phyloP scores from a whole-genome alignment of 2,888 invertebrate genomes.

The Phaedon cochleariae region DNA sequence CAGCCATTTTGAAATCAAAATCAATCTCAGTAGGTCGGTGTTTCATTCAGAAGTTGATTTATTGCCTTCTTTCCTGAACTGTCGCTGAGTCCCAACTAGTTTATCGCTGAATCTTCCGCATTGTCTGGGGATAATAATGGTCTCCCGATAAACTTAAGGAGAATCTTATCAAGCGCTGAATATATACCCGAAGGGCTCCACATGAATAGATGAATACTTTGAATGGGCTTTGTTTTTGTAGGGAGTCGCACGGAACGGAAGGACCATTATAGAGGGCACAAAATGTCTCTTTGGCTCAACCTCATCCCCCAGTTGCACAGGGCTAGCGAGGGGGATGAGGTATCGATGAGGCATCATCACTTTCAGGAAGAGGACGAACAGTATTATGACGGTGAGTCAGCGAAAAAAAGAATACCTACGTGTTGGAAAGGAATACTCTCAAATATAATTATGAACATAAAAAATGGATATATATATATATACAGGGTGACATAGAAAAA shows the following conservation, averaged over 20 bases:
- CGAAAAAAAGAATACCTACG: neutral
- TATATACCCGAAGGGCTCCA: neutral
- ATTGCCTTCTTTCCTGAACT: too few species aligned
- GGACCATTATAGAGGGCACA: constrained; percentile 92
- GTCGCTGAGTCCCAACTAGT: neutral
- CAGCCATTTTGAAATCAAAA: too few species aligned
- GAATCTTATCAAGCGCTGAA: neutral
- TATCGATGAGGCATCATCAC: constrained; percentile 88
- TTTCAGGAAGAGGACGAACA: constrained; percentile 82
- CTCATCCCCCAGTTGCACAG: constrained; percentile 86
- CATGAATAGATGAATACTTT: constrained; percentile 2
- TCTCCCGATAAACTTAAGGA: neutral
- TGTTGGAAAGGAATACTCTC: too few species aligned
- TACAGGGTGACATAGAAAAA: too few species aligned
- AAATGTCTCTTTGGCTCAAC: constrained; percentile 90
- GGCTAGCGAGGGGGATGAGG: constrained; percentile 79
- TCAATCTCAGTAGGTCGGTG: too few species aligned
- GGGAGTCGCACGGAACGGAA: constrained; percentile 80
- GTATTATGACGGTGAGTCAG: constrained; percentile 78
- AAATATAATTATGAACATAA: too few species aligned
- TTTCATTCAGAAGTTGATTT: too few species aligned
- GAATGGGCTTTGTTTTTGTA: constrained; percentile 52
- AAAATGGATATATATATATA: too few species aligned
- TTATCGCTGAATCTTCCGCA: neutral
- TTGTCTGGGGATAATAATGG: neutral